Conservation (phyloP, 2,797 vertebrate genomes). For the Gobionotothen gibberifrons region DNA sequence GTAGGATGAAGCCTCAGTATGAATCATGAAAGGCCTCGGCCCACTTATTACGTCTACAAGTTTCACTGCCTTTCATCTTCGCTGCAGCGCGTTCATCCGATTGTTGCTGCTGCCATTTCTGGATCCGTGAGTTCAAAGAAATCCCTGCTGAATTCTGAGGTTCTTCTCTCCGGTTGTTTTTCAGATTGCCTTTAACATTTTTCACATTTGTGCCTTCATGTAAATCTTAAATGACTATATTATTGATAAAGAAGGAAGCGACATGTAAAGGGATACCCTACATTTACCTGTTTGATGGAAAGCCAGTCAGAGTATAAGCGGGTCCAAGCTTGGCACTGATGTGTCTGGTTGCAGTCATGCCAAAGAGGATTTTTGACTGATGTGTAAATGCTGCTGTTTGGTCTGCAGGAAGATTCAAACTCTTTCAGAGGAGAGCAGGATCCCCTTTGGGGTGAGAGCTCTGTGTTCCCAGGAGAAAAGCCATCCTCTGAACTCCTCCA, state of each 20-base stretch:
- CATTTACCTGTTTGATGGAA: conserved; percentile 49
- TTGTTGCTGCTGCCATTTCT: conserved; percentile 67
- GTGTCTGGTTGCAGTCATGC: conserved; percentile 44
- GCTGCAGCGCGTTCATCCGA: conserved; percentile 56
- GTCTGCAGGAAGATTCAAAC: conserved; percentile 61
- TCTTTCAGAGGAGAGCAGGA: conserved; percentile 64
- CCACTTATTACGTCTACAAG: conserved; percentile 72
- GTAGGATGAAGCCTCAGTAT: conserved; percentile 62
- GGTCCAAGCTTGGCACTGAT: conserved; percentile 36
- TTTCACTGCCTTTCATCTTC: conserved; percentile 75
- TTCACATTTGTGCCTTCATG: conserved; percentile 35
- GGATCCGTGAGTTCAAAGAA: conserved; percentile 68
- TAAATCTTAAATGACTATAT: conserved; percentile 34
- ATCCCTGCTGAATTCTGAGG: conserved; percentile 57
- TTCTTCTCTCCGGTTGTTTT: conserved; percentile 57
- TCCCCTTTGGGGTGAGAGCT: conserved; percentile 68
- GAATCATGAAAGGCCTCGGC: conserved; percentile 69
- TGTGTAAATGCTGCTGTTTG: conserved; percentile 69
- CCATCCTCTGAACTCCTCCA: conserved; percentile 72
- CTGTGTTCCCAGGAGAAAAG: conserved; percentile 64
- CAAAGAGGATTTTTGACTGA: conserved; percentile 58
- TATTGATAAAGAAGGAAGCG: conserved; percentile 39
- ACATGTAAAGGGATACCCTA: conserved; percentile 5
- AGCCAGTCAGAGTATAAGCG: conserved; percentile 26
- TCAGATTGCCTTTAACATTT: conserved; percentile 45